Percentiles rank a stretch among this genome's conserved stretches.
Evolutionary conservation across 2,113 vertebrate species (phyloP).

Genomic region (Gadus macrocephalus): DNA sequence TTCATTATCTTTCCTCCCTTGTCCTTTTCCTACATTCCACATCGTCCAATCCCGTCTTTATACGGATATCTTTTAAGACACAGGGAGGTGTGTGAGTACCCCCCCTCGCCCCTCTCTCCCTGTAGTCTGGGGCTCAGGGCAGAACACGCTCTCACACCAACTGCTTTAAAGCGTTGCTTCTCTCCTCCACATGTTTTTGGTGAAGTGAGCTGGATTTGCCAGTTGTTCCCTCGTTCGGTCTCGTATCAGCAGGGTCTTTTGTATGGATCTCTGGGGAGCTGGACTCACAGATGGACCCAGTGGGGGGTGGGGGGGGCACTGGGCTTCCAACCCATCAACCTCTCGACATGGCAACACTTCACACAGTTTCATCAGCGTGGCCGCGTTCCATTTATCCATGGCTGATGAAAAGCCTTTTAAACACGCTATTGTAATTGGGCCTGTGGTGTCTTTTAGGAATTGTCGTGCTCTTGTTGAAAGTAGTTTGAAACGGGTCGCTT

Average conservation of each 20-base stretch:
- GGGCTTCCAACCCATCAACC: conserved; percentile 33
- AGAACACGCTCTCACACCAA: background rate
- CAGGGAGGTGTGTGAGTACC: no score
- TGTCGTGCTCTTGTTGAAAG: no score
- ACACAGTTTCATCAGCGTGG: conserved; percentile 49
- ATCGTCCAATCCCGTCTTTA: no score
- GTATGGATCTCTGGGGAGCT: conserved; percentile 41
- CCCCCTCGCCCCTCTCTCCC: background rate
- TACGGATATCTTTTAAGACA: no score
- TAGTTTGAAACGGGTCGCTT: no score
- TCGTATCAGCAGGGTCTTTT: conserved; percentile 40
- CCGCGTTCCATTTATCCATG: conserved; percentile 49
- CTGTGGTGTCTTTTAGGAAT: no score
- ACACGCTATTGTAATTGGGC: no score
- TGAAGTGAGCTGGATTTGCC: conserved; percentile 23
- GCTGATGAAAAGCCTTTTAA: conserved; percentile 42
- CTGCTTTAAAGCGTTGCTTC: conserved; percentile 50
- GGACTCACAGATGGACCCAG: conserved; percentile 65
- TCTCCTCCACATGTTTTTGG: conserved; percentile 58
- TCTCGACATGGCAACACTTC: conserved; percentile 56
- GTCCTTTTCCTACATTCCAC: no score
- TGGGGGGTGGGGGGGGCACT: conserved; percentile 37
- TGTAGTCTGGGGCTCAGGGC: conserved; percentile 7
- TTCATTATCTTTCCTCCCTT: no score
- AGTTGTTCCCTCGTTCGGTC: conserved; percentile 26